Evolutionary conservation across 92 coral and sea anemone species (phyloP), one percentile per base, ranked within the genome.

Genomic region (Phenganax stokvisi): DNA sequence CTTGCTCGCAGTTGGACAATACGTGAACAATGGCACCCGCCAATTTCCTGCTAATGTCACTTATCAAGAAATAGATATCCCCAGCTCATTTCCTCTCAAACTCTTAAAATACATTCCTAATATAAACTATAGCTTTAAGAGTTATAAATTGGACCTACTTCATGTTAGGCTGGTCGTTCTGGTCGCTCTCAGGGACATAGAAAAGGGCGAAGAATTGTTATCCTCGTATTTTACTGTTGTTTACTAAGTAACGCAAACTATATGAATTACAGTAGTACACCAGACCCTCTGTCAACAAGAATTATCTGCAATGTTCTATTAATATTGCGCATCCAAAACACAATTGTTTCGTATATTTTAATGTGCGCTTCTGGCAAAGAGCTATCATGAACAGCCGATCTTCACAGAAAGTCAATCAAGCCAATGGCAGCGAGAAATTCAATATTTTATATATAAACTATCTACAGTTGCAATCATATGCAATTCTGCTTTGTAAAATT

Each of bases 211-310:
- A 58, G 99, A 96, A 63, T 75, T 96, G 56, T 86, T 96, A 61
- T 96, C 99, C n/a, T 96, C 99, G 25, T 96, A 96, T 70, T 96
- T 92, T 63, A 96, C 99, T 17, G 93, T 92, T 55, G 87, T 96
- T 56, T 89, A 89, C 83, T 92, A 76, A 87, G 55, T 29, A 8
- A 59, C 27, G 70, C 84, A 84, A 84, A 9, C 84, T 37, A 37
- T 37, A 37, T 37, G 47, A 37, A 37, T 37, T 37, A 5, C 47
- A 37, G 47, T 37, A 37, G 47, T 37, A 37, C 47, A 37, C 47
- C 47, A 58, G 0, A 86, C 91, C 12, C 56, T 13, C 12, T 87
- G 89, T 4, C 6, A 56, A 67, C 88, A 92, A 80, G 83, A 81
- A 62, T 94, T 94, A 3, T 90, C 92, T 55, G 89, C 96, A 65